Base-by-base conservation (phyloP, 2,113 vertebrate species). In the Desmodus rotundus region DNA sequence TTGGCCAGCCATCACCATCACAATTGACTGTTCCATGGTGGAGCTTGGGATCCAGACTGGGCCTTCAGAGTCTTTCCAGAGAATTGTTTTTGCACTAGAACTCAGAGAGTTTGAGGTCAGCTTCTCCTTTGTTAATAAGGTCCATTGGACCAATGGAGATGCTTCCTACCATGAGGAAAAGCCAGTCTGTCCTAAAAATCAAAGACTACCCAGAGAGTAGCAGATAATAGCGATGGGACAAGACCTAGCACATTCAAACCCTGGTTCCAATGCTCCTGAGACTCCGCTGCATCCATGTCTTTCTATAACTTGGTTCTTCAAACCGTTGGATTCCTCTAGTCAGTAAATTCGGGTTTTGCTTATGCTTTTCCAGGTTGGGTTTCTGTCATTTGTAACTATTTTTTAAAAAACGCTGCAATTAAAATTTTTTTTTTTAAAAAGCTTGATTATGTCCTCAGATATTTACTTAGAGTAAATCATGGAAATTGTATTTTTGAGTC, bases 271-370 rank as follows among this genome's bases (percentile, higher is more conserved):
- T 19, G 45, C 16, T 67, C 11, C 65, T 17, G 68, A 84, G 67
- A n/a, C 3, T 3, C 2, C 3, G 3, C 0, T 56, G 3, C 1
- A 17, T 12, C 11, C 12, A 11, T 50, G 36, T 3, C 20, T 10
- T 43, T 56, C 50, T n/a, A 24, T 19, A 38, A 22, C 20, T 81
- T 24, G 14, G 67, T 38, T 82, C n/a, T 67, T 45, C 19, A 63
- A 63, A 41, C 2, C 3, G 74, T 15, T 12, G 5, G 14, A 20
- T 50, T 28, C 11, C 19, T 36, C 38, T 56, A 56, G 5, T 13
- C 58, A 76, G 26, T n/a, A 45, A 41, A 47, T 24, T 41, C 31
- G 54, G 43, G 12, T 93, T 90, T 70, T 52, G 26, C 67, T 56
- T 58, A 74, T 33, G 47, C 47, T 31, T 88, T 88, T 91, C 45